phyloP scores from a whole-genome alignment of 2,113 vertebrate species.

The Egretta garzetta region DNA sequence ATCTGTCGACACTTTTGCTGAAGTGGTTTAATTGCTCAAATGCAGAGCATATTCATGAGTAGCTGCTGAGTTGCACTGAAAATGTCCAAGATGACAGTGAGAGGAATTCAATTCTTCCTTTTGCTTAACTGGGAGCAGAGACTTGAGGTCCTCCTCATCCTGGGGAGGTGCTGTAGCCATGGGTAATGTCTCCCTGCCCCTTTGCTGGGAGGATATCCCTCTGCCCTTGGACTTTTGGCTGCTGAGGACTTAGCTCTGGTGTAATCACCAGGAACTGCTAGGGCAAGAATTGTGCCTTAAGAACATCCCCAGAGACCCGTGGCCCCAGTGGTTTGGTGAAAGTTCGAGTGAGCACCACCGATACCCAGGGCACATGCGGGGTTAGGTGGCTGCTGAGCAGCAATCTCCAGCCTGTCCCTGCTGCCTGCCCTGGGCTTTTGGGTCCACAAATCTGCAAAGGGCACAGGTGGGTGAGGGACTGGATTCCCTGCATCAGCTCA shows the following conservation, averaged over 20 bases:
- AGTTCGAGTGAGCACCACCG: background rate
- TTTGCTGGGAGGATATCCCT: background rate
- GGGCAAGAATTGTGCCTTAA: background rate
- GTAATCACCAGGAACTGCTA: background rate
- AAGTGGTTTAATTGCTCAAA: background rate
- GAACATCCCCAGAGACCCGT: background rate
- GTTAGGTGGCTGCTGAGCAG: background rate
- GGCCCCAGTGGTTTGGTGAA: background rate
- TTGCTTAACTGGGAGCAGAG: background rate
- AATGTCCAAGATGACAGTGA: background rate
- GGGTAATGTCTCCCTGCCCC: background rate
- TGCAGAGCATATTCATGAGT: background rate
- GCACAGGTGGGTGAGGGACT: accelerated
- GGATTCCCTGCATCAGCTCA: background rate
- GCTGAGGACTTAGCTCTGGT: background rate
- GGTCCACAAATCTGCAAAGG: background rate
- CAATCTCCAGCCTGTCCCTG: background rate
- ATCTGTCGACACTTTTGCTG: background rate
- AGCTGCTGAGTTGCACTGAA: background rate
- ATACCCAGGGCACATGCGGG: background rate
- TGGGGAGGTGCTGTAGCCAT: background rate
- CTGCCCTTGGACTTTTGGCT: background rate
- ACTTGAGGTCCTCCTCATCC: background rate
- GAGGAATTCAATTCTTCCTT: background rate
- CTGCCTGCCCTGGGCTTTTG: accelerated